Evolutionary conservation across 2,888 invertebrate genomes (phyloP), one percentile per base, ranked within the genome.

Genomic region (Harmothoe impar): DNA sequence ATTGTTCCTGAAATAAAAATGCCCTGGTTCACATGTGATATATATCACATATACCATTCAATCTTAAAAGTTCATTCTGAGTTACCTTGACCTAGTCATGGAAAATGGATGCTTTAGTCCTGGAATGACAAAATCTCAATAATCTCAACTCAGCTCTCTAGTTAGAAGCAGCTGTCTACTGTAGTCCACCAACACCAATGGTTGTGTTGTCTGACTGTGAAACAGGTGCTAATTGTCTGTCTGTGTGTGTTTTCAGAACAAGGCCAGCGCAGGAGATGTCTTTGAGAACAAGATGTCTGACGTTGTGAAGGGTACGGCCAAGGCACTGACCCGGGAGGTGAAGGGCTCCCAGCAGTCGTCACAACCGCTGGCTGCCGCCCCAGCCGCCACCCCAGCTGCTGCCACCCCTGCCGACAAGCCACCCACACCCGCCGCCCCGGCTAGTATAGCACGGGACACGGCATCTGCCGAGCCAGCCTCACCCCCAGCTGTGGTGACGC

Each of bases 301-400:
- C 95, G 98, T 98, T 78, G 98, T 98, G 86, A 97, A 97, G 94
- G 97, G 97, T 91, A 97, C 97, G 72, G 97, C 97, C 89, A 97
- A 97, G 95, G 96, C 96, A 92, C 92, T 93, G 62, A 94, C 94
- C 0, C 93, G 94, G 77, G 95, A 95, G 89, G 93, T 93, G 31
- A 93, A 94, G 89, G 93, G 94, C 84, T 91, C 92, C 89, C 92
- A 94, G 90, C 92, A 92, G 54, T 81, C 89, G 51, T 25, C 78
- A n/a, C 56, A 23, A 54, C 51, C 85, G 15, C 5, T 10, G 3
- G 33, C 33, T 72, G 15, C 23, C 1, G 43, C 23, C 15, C n/a
- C 56, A 25, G 31, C 51, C 35, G n/a, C 35, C 5, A 33, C 29
- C 72, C 51, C 72, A 7, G n/a, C 33, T 77, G 33, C 86, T 23